Base-by-base conservation (phyloP, 1,140 invertebrate genomes). In the Lanistes nyassanus region DNA sequence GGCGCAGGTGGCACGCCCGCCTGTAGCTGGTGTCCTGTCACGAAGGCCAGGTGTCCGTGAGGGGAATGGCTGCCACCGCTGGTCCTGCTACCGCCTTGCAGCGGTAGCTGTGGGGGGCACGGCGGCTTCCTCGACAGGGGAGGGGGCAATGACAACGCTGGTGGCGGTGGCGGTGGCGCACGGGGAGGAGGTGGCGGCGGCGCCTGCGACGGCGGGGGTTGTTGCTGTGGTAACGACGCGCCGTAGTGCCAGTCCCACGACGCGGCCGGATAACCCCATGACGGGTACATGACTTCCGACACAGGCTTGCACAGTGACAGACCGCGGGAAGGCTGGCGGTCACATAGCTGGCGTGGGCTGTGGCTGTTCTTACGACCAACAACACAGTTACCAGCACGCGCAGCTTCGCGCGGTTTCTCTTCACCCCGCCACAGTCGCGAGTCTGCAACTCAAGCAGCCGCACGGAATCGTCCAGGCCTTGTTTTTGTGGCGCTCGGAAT, bases 211-310 rank as follows among this genome's bases (percentile, higher is more conserved):
- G 66, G 42, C 21, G 66, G 56, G 6, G 73, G 60, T 55, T 74
- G 77, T 16, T 34, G 71, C 37, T 72, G 74, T 31, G 77, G 69
- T 26, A 47, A 69, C n/a, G 74, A 76, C 19, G 77, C 60, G n/a
- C 68, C 74, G 21, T 68, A 75, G 75, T 75, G 77, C 77, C 34
- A 58, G 75, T 71, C 74, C 75, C 42, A 69, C 5, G 64, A 37
- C n/a, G 56, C 65, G 60, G 53, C 53, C 42, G 31, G 47, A 66
- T 42, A 76, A 65, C 74, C 37, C 62, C 56, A 71, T 23, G 56
- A 72, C 55, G 51, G 75, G 64, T 76, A 72, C 60, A 51, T 36
- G 36, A 31, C 42, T 16, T 9, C 9, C 42, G 19, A 47, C 42
- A 47, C 1, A 47, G 42, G 19, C 42, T 9, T 16, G 9, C 19